Percentiles rank a stretch among this genome's conserved stretches.
Conservation (phyloP, 1,140 invertebrate genomes). For the Macrobrachium rosenbergii region DNA sequence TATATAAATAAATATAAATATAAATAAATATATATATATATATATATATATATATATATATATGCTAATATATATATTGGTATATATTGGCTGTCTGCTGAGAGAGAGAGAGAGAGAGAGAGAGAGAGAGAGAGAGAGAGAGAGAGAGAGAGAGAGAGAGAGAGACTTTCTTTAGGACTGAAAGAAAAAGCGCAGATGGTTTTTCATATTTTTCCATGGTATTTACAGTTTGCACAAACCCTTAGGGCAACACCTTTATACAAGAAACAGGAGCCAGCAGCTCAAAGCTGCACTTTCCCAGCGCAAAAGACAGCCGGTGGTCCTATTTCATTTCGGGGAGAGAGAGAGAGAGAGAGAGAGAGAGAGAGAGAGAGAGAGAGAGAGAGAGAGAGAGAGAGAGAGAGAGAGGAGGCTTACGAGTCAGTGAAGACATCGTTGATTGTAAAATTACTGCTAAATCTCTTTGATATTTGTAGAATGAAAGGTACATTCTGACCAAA, state of each 20-base stretch:
- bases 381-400: slow-evolving; percentile 15
- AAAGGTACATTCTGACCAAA: no score
- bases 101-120: slow-evolving; percentile 30
- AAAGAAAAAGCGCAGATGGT: neutral
- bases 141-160: slow-evolving; percentile 33
- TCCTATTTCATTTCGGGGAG: neutral
- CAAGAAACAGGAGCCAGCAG: no score
- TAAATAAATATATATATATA: neutral
- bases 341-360: slow-evolving; percentile 29
- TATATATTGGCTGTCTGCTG: neutral
- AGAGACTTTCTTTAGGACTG: neutral
- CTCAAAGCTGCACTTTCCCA: no score
- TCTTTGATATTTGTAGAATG: no score
- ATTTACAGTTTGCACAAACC: no score
- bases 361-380: slow-evolving; percentile 31
- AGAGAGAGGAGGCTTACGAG: neutral
- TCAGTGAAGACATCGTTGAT: no score
- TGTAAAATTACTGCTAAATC: no score
- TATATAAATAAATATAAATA: neutral
- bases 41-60: slow-evolving; percentile 7
- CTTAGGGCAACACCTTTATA: no score
- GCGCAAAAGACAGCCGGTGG: no score
- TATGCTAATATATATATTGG: slow-evolving; percentile 5
- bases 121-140: slow-evolving; percentile 34
- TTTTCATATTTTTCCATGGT: no score